Evolutionary conservation across 2,113 vertebrate species (phyloP).

Genomic region (Gracilinanus agilis): DNA sequence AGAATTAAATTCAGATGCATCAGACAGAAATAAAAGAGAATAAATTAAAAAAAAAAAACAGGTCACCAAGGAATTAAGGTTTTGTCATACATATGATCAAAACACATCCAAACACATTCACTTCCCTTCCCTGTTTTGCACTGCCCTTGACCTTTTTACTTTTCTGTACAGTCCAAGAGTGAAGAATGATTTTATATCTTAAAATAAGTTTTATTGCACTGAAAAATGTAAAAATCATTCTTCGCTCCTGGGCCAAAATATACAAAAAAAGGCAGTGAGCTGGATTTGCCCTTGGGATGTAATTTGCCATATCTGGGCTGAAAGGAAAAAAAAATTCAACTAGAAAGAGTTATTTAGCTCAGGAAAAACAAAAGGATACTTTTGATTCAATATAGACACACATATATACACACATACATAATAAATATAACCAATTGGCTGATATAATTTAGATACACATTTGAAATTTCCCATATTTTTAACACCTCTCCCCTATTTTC

Average conservation of each 20-base stretch:
- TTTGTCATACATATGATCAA: not conserved
- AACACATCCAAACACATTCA: not conserved
- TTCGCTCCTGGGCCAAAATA: not conserved
- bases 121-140: not conserved
- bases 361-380: not conserved
- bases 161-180: not conserved
- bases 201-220: not conserved
- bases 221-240: not conserved
- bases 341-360: not conserved
- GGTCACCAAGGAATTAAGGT: not conserved
- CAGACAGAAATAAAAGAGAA: not conserved
- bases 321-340: not conserved
- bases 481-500: slow-evolving; percentile 45
- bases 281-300: not conserved
- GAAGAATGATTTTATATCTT: not conserved
- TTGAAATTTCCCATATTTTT: not conserved
- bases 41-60: not conserved
- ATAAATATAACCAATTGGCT: not conserved
- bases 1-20: not conserved
- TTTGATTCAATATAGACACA: not conserved
- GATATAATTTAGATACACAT: not conserved
- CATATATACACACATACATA: not conserved
- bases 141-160: not conserved
- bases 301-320: not conserved
- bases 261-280: not conserved